These are phyloP conservation scores for Morinoia aosen DNA, from an alignment of 2,888 invertebrate genomes.

Conservation along the genomic window DNA sequence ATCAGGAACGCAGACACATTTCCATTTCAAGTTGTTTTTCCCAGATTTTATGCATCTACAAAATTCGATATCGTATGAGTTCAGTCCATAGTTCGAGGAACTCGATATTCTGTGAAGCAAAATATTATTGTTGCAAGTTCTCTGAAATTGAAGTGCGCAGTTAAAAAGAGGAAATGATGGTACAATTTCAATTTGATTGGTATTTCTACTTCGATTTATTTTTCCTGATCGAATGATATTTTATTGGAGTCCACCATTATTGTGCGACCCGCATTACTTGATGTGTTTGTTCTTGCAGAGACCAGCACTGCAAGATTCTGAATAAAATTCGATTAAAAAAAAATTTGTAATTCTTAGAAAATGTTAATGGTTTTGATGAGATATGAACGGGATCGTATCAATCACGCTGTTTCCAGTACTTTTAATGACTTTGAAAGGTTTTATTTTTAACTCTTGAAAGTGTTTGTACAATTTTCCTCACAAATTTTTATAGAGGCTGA, in stretches of 20 bases:
- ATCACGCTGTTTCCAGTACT: background rate
- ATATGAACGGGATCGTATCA: background rate
- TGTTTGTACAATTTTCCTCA: background rate
- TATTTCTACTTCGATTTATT: background rate
- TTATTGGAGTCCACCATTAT: background rate
- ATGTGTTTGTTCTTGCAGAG: background rate
- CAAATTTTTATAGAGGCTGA: background rate
- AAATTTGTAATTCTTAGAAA: background rate
- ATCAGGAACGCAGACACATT: no score
- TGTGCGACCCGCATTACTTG: background rate
- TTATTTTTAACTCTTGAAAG: background rate
- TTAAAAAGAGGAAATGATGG: no score
- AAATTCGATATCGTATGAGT: no score
- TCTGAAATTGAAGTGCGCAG: no score
- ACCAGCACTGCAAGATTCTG: background rate
- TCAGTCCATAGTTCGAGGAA: no score
- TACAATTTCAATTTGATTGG: no score
- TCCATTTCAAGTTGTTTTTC: no score
- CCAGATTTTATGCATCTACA: no score
- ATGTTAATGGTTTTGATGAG: background rate
- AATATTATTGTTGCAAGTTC: background rate
- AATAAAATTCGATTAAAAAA: background rate
- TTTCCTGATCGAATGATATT: background rate
- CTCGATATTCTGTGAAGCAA: background rate
- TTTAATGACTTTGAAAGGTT: background rate